Percentiles rank a stretch among this genome's conserved stretches.
These are phyloP conservation scores for Tinamus major DNA, from an alignment of 2,797 vertebrate species.

Conservation along the genomic window DNA sequence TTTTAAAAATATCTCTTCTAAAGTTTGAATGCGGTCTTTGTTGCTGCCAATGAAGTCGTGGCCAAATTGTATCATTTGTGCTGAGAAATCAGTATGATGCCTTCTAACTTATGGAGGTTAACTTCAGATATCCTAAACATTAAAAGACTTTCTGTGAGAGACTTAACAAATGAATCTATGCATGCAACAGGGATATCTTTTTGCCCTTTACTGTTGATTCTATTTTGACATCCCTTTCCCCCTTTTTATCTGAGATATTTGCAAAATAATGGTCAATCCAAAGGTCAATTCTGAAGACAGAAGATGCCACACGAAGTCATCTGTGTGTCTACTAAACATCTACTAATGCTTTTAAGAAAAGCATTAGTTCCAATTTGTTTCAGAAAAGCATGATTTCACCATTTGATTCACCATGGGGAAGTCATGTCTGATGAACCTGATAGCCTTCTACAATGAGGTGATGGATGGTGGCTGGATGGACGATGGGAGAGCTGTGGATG, in stretches of 20 bases:
- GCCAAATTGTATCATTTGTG: background rate
- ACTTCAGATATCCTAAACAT: background rate
- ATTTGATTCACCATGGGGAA: too few relatives aligned
- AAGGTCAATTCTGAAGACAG: background rate
- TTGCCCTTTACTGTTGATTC: background rate
- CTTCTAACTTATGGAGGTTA: background rate
- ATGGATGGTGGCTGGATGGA: too few relatives aligned
- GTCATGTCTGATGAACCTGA: too few relatives aligned
- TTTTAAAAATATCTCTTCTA: background rate
- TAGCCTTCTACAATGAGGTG: too few relatives aligned
- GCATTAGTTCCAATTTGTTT: too few relatives aligned
- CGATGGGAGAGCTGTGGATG: too few relatives aligned
- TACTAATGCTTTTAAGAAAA: background rate
- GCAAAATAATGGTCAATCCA: background rate
- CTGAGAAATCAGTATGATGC: background rate
- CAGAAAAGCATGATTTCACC: too few relatives aligned
- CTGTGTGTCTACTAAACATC: background rate
- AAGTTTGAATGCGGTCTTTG: background rate
- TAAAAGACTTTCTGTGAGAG: background rate
- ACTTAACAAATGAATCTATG: background rate
- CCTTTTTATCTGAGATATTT: background rate
- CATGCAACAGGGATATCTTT: background rate
- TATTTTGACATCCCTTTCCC: background rate
- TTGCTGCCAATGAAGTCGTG: background rate
- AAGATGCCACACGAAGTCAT: background rate